Evolutionary conservation across 1,140 invertebrate species (phyloP).

Genomic region (Apis florea): DNA sequence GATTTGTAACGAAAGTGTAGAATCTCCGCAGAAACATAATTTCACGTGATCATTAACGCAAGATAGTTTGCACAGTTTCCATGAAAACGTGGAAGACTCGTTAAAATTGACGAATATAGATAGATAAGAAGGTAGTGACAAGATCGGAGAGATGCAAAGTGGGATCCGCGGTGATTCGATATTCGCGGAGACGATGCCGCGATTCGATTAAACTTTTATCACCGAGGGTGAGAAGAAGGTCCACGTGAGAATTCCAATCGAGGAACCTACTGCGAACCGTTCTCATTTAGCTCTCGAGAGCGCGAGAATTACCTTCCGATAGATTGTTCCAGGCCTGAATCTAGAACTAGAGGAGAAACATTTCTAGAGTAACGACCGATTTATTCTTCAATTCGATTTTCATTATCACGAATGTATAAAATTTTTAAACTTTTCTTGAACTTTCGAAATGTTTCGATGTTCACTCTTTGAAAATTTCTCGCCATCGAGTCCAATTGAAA

Average conservation of each 20-base stretch:
- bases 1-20: no score
- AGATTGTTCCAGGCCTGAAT: conserved; percentile 8
- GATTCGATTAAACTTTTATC: conserved; percentile 48
- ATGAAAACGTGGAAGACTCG: no score
- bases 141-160: conserved; percentile 1
- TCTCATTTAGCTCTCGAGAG: conserved; percentile 38
- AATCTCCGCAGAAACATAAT: no score
- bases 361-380: no score
- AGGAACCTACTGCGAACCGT: not conserved
- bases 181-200: conserved; percentile 23
- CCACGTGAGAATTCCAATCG: conserved; percentile 36
- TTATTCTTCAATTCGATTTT: no score
- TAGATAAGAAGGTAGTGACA: no score
- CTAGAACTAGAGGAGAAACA: no score
- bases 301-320: conserved; percentile 39
- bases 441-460: not conserved
- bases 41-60: no score
- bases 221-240: not conserved
- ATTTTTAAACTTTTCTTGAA: not conserved
- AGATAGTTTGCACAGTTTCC: not conserved
- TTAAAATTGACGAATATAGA: not conserved
- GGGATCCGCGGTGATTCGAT: conserved; percentile 10
- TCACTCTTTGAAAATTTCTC: accelerated
- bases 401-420: not conserved
- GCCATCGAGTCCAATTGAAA: not conserved